Percentiles rank a stretch among this genome's conserved stretches.
These are phyloP conservation scores for Dorcus parallelipipedus DNA, from an alignment of 2,888 invertebrate genomes.

Conservation along the genomic window DNA sequence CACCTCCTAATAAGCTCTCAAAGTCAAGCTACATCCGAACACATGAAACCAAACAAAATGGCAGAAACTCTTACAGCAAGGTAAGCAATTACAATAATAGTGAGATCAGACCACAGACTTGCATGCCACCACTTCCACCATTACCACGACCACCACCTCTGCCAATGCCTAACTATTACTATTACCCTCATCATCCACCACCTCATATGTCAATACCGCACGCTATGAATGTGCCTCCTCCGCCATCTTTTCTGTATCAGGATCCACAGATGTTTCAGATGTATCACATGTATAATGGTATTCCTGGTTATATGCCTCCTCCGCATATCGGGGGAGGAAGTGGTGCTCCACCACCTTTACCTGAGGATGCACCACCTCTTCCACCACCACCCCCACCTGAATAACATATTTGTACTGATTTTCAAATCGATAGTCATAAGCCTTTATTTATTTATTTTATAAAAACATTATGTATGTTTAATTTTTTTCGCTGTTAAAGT, in stretches of 20 bases:
- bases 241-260: constrained; percentile 33
- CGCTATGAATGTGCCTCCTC: constrained; percentile 37
- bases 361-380: constrained; percentile 59
- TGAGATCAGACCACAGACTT: constrained; percentile 20
- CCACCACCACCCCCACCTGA: constrained; percentile 60
- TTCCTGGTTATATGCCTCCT: constrained; percentile 30
- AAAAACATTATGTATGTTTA: neutral
- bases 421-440: neutral
- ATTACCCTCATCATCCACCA: constrained; percentile 4
- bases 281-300: constrained; percentile 40
- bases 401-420: constrained; percentile 12
- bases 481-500: neutral
- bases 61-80: constrained; percentile 44
- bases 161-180: constrained; percentile 32
- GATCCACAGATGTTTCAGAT: constrained; percentile 33
- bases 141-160: constrained; percentile 47
- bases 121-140: constrained; percentile 9
- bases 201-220: constrained; percentile 16
- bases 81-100: constrained; percentile 37
- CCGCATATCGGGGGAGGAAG: constrained; percentile 26
- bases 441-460: neutral
- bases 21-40: constrained; percentile 33
- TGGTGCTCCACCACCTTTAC: constrained; percentile 53
- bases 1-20: constrained; percentile 40
- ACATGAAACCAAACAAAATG: constrained; percentile 42